phyloP scores from a whole-genome alignment of 2,113 vertebrate species.

The Elephantulus edwardii region DNA sequence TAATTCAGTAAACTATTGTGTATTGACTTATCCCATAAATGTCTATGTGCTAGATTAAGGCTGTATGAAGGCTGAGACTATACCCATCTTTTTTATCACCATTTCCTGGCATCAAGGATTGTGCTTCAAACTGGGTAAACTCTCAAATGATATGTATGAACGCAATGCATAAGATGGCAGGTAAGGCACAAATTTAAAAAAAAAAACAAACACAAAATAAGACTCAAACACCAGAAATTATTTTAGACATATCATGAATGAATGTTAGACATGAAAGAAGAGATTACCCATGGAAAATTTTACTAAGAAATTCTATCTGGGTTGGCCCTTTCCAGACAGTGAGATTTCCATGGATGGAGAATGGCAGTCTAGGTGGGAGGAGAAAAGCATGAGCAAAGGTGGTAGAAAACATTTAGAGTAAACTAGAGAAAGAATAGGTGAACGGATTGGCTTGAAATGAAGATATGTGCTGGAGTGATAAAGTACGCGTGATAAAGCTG shows the following conservation, averaged over 20 bases:
- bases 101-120: neutral
- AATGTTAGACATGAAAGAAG: neutral
- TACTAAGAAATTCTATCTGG: neutral
- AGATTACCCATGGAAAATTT: constrained; percentile 1
- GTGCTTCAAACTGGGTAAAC: neutral
- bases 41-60: neutral
- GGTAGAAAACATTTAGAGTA: neutral
- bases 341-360: neutral
- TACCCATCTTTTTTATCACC: neutral
- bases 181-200: neutral
- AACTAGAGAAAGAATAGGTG: neutral
- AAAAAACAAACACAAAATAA: neutral
- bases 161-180: neutral
- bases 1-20: neutral
- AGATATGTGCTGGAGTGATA: neutral
- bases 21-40: neutral
- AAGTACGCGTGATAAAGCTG: neutral
- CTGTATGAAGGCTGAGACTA: neutral
- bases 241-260: neutral
- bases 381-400: neutral
- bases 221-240: neutral
- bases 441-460: neutral
- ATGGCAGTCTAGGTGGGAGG: neutral
- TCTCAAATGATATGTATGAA: neutral
- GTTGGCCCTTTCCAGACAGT: neutral